Evolutionary conservation across 2,113 vertebrate genomes (phyloP), one percentile per base, ranked within the genome.

Genomic region (Vulpes ferrilata): DNA sequence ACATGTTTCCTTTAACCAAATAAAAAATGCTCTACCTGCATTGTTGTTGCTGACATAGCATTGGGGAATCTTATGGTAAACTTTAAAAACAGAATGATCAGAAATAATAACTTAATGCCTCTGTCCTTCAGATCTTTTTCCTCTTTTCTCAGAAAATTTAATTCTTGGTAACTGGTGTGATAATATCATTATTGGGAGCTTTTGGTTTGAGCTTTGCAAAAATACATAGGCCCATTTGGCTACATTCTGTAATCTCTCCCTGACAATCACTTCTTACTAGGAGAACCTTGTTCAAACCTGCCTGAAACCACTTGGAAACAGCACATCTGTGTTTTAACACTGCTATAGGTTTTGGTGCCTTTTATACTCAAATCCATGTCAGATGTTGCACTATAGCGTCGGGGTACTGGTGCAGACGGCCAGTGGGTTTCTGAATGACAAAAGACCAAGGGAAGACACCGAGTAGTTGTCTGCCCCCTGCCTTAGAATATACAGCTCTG

Each of bases 341-440:
- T 69, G 53, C 69, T 90, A 1, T 90, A 1, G 84, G 65, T 55
- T 59, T 84, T 3, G 25, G 9, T 86, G 67, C 64, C 38, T 96
- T 90, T 87, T 32, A 51, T 60, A 32, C 67, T 88, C 25, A 15
- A 53, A 30, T 79, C 85, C 62, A 30, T 3, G 83, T 88, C 64
- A 84, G n/a, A 89, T 78, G 76, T 53, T 93, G 85, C 98, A 96
- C 43, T 97, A 23, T 93, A 60, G 96, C 97, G 65, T 74, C 0
- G 0, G 80, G 19, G 3, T 9, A 74, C 80, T 0, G 2, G 84
- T 67, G 71, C 67, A 55, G 17, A 88, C 32, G 23, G 53, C 38
- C 43, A 19, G 0, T 94, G 74, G 92, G 59, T 73, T 93, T 19
- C 35, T 53, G 59, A 71, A 51, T 95, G 51, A 73, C 90, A 78